Evolutionary conservation across 2,888 invertebrate species (phyloP).

Genomic region (Scaptomyza polygonia): DNA sequence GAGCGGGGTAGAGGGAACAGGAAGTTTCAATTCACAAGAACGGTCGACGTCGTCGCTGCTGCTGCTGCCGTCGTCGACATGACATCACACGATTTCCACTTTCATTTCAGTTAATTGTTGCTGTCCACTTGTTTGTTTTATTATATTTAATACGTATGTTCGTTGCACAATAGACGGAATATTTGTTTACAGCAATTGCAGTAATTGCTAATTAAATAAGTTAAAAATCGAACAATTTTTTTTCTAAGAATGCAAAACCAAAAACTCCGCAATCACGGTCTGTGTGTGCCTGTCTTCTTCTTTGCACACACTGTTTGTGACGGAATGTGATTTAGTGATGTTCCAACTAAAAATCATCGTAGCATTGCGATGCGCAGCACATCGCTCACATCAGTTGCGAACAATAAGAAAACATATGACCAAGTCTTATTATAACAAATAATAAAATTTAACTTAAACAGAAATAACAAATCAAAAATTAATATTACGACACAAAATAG

Average conservation of each 20-base stretch:
- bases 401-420: neutral
- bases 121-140: conserved; percentile 28
- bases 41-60: conserved; percentile 56
- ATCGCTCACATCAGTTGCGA: conserved; percentile 8
- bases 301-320: conserved; percentile 64
- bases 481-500: neutral
- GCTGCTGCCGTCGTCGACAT: conserved; percentile 48
- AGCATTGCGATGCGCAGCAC: neutral
- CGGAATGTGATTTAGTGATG: conserved; percentile 58
- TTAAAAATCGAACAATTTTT: conserved; percentile 44
- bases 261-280: conserved; percentile 73
- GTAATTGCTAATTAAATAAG: conserved; percentile 49
- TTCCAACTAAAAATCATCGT: conserved; percentile 8
- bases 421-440: neutral
- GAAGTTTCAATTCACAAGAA: conserved; percentile 76
- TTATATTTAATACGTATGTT: conserved; percentile 48
- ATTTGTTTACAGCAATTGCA: conserved; percentile 42
- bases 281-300: conserved; percentile 46
- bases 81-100: conserved; percentile 72
- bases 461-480: neutral
- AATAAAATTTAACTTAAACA: neutral
- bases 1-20: conserved; percentile 46
- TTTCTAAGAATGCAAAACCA: conserved; percentile 68
- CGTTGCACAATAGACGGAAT: conserved; percentile 68
- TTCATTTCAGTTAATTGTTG: conserved; percentile 59